Base-by-base conservation (phyloP, 2,797 vertebrate species). In the Hemitrygon akajei region DNA sequence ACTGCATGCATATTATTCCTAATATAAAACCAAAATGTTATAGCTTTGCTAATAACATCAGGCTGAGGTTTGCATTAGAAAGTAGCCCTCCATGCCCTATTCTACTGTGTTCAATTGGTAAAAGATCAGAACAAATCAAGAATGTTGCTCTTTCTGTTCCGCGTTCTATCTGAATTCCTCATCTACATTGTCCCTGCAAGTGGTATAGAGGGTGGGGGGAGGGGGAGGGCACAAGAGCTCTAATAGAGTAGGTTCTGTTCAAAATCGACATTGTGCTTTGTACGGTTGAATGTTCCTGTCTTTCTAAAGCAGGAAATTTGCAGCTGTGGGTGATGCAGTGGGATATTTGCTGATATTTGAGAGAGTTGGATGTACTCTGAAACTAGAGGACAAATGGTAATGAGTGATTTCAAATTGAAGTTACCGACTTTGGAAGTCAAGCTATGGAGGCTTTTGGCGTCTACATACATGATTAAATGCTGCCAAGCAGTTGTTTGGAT, bases 321-420 rank as follows among this genome's bases (percentile, higher is more conserved):
- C 81, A 34, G 25, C 22, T 56, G 9, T 87, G 27, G 16, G 27
- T 63, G 56, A 27, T 60, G 58, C 84, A 30, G 3, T 16, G 60
- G 58, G 56, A 63, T 58, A 25, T 9, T 3, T 58, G 22, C 25
- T 58, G 47, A 84, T 84, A 58, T 27, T n/a, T 63, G 56, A n/a
- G 30, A 63, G 84, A 12, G 58, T 18, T 60, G 60, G 27, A n/a
- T 34, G 4, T n/a, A 14, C 3, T 87, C 58, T 87, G 84, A 87
- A 63, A 60, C 58, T 63, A 34, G 11, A 87, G 27, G 58, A 63
- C 58, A 80, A 80, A 37, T 87, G 58, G 3, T 60, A 87, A 25
- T 84, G 47, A 84, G 27, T n/a, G 30, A 87, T 87, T 87, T 87
- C 81, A 84, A 84, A 87, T 87, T 87, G 27, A 87, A 16, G 60